Evolutionary conservation across 2,888 invertebrate genomes (phyloP).

Genomic region (Aleiodes testaceus): DNA sequence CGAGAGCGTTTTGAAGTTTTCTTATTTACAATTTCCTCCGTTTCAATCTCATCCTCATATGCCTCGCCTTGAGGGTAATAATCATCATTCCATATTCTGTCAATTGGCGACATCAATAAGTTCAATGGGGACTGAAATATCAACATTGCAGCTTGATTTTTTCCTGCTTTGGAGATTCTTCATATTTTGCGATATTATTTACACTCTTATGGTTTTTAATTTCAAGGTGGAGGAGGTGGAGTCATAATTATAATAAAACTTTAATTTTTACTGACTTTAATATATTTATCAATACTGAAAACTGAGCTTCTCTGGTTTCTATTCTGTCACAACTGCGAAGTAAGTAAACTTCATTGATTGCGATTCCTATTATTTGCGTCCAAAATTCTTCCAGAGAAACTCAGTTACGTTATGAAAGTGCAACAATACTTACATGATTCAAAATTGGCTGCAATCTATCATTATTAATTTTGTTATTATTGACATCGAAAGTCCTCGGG

Average conservation of each 20-base stretch:
- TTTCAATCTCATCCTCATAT: slow-evolving; percentile 61
- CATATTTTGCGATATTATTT: background rate
- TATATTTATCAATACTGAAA: background rate
- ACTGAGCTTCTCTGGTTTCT: slow-evolving; percentile 7
- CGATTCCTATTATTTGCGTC: background rate
- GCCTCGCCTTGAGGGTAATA: slow-evolving; percentile 65
- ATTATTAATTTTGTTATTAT: background rate
- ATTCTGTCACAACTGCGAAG: too few relatives aligned
- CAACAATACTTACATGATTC: slow-evolving; percentile 32
- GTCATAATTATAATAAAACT: slow-evolving; percentile 55
- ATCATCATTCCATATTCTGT: slow-evolving; percentile 60
- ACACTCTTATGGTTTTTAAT: slow-evolving; percentile 4
- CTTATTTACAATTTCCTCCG: slow-evolving; percentile 47
- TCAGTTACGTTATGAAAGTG: slow-evolving; percentile 46
- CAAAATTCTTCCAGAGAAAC: background rate
- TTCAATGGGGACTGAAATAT: slow-evolving; percentile 19
- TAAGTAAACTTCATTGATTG: background rate
- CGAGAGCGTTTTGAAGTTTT: background rate
- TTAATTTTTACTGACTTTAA: too few relatives aligned
- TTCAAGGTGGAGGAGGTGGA: slow-evolving; percentile 65
- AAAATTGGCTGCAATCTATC: slow-evolving; percentile 8
- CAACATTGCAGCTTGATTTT: slow-evolving; percentile 30
- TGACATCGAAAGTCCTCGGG: background rate
- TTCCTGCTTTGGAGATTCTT: slow-evolving; percentile 30
- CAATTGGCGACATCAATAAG: slow-evolving; percentile 40